Evolutionary conservation across 1,140 invertebrate species (phyloP).

Genomic region (Orius laevigatus): DNA sequence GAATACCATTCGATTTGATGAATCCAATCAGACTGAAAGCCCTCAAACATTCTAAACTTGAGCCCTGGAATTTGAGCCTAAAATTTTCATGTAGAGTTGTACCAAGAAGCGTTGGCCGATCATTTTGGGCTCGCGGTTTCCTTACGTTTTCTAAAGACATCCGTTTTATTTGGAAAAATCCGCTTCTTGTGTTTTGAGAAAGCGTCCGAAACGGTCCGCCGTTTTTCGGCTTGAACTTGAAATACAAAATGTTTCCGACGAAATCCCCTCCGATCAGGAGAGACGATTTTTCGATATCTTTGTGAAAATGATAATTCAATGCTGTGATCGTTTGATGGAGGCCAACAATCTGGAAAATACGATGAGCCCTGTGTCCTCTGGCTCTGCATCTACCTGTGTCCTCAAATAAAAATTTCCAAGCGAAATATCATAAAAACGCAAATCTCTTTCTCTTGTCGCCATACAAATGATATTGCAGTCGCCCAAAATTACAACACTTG

Average conservation of each 20-base stretch:
- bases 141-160: no score
- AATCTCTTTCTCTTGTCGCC: slow-evolving; percentile 45
- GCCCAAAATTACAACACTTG: slow-evolving; percentile 44
- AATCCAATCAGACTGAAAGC: background rate
- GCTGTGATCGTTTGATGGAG: slow-evolving; percentile 24
- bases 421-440: slow-evolving; percentile 49
- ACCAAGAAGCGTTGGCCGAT: no score
- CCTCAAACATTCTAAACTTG: background rate
- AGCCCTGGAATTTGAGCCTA: no score
- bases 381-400: no score
- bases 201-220: slow-evolving; percentile 4
- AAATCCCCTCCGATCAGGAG: slow-evolving; percentile 47
- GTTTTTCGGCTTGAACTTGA: slow-evolving; percentile 32
- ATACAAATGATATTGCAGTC: slow-evolving; percentile 50
- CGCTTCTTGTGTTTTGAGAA: no score
- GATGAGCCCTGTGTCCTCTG: no score
- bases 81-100: no score
- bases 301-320: slow-evolving; percentile 45
- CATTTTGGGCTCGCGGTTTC: no score
- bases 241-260: slow-evolving; percentile 41
- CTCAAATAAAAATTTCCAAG: no score
- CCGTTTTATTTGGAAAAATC: no score
- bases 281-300: slow-evolving; percentile 35
- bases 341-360: slow-evolving; percentile 27
- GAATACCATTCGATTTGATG: background rate